Conservation (phyloP, 2,113 vertebrate genomes). For the Aegithalos caudatus region DNA sequence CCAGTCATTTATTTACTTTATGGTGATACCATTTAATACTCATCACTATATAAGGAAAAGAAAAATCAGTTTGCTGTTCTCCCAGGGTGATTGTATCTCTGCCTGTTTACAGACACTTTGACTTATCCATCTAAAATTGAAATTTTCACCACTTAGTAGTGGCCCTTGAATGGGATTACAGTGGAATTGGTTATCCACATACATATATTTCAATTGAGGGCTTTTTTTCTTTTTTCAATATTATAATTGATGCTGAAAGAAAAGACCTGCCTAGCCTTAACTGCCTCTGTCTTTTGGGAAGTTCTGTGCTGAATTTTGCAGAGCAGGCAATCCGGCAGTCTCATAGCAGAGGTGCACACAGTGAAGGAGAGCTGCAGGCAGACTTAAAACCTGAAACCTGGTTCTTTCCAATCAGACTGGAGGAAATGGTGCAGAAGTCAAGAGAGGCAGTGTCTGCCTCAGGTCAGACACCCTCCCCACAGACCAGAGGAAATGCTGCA, state of each 20-base stretch:
- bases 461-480: neutral
- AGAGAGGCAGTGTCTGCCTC: neutral
- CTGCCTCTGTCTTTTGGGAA: neutral
- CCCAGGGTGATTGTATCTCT: neutral
- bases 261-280: neutral
- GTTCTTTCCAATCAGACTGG: neutral
- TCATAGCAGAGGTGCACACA: accelerated
- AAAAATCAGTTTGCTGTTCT: neutral
- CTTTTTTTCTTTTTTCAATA: neutral
- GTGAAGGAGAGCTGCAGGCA: neutral
- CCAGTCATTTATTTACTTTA: neutral
- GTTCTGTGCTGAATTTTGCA: neutral
- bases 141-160: neutral
- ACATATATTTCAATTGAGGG: neutral
- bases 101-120: neutral
- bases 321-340: neutral
- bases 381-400: neutral
- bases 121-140: neutral
- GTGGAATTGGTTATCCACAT: neutral
- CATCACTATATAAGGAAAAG: neutral
- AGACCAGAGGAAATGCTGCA: neutral
- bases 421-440: neutral
- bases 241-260: neutral
- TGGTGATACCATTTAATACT: neutral
- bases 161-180: neutral